Evolutionary conservation across 2,113 vertebrate species (phyloP).

Genomic region (Motacilla alba): DNA sequence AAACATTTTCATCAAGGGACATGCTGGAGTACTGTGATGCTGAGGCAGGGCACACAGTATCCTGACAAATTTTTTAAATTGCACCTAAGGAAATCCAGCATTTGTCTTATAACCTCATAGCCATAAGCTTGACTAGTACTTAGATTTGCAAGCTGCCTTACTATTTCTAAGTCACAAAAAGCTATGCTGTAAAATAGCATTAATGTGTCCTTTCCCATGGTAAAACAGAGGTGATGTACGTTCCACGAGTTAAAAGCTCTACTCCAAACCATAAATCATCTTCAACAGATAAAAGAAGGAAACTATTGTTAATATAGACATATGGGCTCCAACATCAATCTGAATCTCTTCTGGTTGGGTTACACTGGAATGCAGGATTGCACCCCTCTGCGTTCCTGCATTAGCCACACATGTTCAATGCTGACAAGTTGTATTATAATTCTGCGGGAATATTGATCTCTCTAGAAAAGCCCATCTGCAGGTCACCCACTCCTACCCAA

Average conservation of each 20-base stretch:
- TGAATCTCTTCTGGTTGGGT: not conserved
- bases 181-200: not conserved
- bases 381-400: not conserved
- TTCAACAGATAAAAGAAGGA: not conserved
- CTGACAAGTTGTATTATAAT: not conserved
- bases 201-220: not conserved
- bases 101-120: not conserved
- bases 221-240: not conserved
- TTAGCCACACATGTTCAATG: fast-evolving
- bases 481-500: not conserved
- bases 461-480: not conserved
- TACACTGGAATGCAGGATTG: not conserved
- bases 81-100: not conserved
- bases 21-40: not conserved
- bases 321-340: not conserved
- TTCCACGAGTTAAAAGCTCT: not conserved
- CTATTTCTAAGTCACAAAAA: not conserved
- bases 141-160: not conserved
- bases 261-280: not conserved
- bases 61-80: not conserved
- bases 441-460: not conserved
- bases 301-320: not conserved
- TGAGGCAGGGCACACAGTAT: not conserved
- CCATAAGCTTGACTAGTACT: not conserved
- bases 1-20: not conserved